These are phyloP conservation scores for Steatocranus sp. DNA, from an alignment of 2,797 vertebrate genomes.

Conservation along the genomic window DNA sequence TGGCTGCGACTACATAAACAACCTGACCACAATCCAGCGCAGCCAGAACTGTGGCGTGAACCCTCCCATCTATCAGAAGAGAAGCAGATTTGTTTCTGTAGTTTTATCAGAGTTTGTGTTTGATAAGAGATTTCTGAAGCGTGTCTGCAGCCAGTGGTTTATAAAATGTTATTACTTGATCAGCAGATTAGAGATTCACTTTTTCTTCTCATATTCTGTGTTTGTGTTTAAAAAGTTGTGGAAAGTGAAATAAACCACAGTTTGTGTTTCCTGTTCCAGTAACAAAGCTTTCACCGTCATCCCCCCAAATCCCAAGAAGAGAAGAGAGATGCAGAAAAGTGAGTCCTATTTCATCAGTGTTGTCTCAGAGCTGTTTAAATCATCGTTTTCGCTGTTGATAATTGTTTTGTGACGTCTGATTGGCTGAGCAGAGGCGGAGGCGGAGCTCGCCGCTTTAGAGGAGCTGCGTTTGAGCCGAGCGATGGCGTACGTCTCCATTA, in stretches of 20 bases:
- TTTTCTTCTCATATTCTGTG: rapidly evolving
- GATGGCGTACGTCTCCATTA: slow-evolving; percentile 64
- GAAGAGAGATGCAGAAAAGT: slow-evolving; percentile 68
- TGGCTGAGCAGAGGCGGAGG: slow-evolving; percentile 64
- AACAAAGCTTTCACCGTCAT: slow-evolving; percentile 70
- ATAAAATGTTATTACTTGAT: not conserved
- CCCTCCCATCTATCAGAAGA: not conserved
- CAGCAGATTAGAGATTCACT: rapidly evolving
- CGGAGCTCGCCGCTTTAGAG: slow-evolving; percentile 66
- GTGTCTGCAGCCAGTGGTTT: not conserved
- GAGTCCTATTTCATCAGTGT: not conserved
- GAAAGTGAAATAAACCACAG: rapidly evolving
- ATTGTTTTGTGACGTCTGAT: not conserved
- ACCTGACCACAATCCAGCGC: not conserved
- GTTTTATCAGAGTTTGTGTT: not conserved
- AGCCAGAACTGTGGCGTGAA: not conserved
- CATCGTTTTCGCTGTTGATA: rapidly evolving
- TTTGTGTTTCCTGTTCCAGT: slow-evolving; percentile 39
- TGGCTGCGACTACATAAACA: not conserved
- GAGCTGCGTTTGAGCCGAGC: slow-evolving; percentile 65
- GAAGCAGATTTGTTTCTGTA: not conserved
- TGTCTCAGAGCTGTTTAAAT: not conserved
- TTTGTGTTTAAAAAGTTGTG: not conserved
- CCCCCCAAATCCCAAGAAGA: slow-evolving; percentile 65
- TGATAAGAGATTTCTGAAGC: not conserved